Base-by-base conservation (phyloP, 2,888 invertebrate species). In the Andrena bicolor region DNA sequence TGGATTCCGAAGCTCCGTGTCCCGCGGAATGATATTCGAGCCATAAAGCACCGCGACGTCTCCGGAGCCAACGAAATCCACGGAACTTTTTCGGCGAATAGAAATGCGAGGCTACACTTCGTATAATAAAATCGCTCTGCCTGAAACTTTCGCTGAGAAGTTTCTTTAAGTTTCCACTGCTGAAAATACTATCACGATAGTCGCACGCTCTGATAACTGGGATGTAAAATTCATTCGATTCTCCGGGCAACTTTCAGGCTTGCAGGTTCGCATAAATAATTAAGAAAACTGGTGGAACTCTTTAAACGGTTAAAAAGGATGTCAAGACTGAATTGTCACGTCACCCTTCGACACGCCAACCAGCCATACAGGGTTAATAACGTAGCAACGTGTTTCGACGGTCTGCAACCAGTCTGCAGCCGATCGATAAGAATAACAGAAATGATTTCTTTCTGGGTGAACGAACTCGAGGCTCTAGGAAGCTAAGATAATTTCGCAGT, bases 301-400 rank as follows among this genome's bases (percentile, higher is more conserved):
- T 41, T 41, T 41, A 41, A 41, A 41, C 3, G 41, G 13, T 41
- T 41, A 41, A 13, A 16, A 41, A 13, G 41, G 16, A 41, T 3
- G 56, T 23, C 1, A 4, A 23, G 26, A 10, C 26, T 4, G 23
- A 56, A n/a, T 10, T 23, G 56, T 56, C 23, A 7, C 7, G 30
- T 66, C 28, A 68, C 32, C 63, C 23, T 28, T 60, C 51, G 23
- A 48, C 41, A 49, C 28, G 53, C n/a, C 28, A 48, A 13, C 13
- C 26, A 26, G 65, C 8, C 35, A 51, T 56, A 20, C 60, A 60
- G 63, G 56, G 53, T 51, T 82, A 82, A 80, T 82, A 41, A 82
- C 76, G 76, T 80, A 60, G 80, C 68, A 80, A 82, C 80, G 82
- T 61, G 71, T 80, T 78, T 71, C 51, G 69, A 41, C 70, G 51